phyloP scores from a whole-genome alignment of 2,113 vertebrate genomes.

The Ammodytes dubius region DNA sequence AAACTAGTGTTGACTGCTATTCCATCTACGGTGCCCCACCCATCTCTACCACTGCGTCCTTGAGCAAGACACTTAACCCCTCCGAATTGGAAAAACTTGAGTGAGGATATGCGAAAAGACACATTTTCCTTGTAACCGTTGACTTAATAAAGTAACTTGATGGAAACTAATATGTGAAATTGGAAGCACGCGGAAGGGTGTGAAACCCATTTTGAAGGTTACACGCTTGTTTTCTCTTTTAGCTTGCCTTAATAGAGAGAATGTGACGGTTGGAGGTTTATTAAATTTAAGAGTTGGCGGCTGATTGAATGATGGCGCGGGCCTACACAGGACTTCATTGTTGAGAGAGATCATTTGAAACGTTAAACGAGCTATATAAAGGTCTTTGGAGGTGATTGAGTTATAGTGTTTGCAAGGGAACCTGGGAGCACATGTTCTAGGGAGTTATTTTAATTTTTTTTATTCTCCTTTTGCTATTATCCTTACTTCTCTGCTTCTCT shows the following conservation, averaged over 20 bases:
- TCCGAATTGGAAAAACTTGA: no score
- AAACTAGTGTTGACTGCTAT: no score
- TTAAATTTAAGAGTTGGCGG: conserved; percentile 62
- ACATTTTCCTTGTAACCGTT: no score
- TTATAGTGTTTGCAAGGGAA: conserved; percentile 36
- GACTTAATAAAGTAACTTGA: no score
- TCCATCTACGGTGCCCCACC: no score
- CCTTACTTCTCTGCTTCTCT: neutral
- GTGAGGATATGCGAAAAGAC: no score
- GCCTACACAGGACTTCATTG: conserved; percentile 58
- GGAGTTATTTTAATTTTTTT: conserved; percentile 48
- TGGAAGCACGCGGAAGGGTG: conserved; percentile 48
- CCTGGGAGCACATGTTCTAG: neutral
- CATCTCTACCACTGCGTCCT: no score
- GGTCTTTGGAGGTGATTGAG: conserved; percentile 31
- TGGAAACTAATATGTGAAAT: no score
- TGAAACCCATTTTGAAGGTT: conserved; percentile 63
- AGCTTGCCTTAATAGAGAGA: conserved; percentile 43
- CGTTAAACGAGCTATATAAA: conserved; percentile 46
- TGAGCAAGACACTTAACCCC: no score
- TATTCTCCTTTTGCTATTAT: no score
- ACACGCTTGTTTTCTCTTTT: conserved; percentile 42
- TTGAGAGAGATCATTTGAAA: conserved; percentile 24
- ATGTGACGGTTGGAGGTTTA: conserved; percentile 46
- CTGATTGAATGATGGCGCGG: no score